Percentiles rank a stretch among this genome's conserved stretches.
Conservation (phyloP, 1,140 invertebrate species). For the Drosophila truncata region DNA sequence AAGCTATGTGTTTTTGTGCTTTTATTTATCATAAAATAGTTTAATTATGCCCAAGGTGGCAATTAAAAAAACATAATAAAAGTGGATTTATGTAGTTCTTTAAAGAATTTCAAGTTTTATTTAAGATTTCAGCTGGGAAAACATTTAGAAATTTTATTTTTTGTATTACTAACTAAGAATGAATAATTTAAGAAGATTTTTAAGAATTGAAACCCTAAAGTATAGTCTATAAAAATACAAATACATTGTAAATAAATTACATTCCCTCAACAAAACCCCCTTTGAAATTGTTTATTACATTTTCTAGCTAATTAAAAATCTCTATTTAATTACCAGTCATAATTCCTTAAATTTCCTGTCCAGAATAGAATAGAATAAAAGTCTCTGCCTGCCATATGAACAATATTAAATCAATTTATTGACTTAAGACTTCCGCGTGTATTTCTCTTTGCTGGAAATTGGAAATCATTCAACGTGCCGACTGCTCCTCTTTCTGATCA, state of each 20-base stretch:
- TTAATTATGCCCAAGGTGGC: not conserved
- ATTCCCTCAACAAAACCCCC: too few species aligned
- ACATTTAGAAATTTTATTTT: too few species aligned
- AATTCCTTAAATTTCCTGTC: not conserved
- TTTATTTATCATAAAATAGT: slow-evolving; percentile 6
- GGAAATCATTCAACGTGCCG: slow-evolving; percentile 8
- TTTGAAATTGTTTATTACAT: not conserved
- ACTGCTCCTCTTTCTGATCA: slow-evolving; percentile 5
- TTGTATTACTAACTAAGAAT: not conserved
- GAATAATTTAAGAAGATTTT: fast-evolving
- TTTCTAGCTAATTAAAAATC: not conserved
- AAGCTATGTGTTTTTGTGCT: not conserved
- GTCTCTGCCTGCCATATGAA: not conserved
- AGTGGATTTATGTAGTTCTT: not conserved
- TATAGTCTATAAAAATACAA: not conserved
- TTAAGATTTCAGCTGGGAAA: not conserved
- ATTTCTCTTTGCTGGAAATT: slow-evolving; percentile 14
- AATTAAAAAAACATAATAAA: not conserved
- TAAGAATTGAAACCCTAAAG: not conserved
- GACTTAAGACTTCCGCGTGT: slow-evolving; percentile 30
- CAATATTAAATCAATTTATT: slow-evolving; percentile 22
- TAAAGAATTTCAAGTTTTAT: not conserved
- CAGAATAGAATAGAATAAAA: not conserved
- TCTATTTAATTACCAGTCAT: not conserved
- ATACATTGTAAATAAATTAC: not conserved